Evolutionary conservation across 1,140 invertebrate genomes (phyloP).

Genomic region (Pygmarrhopalites habei): DNA sequence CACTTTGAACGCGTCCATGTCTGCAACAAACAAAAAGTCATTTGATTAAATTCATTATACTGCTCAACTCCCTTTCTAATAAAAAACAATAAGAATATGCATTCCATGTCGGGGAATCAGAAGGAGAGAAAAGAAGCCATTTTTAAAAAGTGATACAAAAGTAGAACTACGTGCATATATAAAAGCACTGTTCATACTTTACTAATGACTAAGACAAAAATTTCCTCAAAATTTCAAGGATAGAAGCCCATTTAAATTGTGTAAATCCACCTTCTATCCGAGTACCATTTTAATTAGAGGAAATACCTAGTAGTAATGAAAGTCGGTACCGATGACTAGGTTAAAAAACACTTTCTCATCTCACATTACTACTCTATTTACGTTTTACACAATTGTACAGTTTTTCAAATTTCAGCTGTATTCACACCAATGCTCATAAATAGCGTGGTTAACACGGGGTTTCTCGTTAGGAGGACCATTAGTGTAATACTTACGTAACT

Average conservation of each 20-base stretch:
- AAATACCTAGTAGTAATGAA: too few species aligned
- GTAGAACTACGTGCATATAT: not conserved
- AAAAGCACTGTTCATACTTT: not conserved
- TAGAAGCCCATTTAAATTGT: too few species aligned
- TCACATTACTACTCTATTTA: too few species aligned
- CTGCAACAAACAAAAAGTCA: conserved; percentile 51
- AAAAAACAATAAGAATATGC: not conserved
- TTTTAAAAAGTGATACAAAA: not conserved
- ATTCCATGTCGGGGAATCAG: not conserved
- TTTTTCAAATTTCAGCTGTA: too few species aligned
- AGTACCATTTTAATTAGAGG: too few species aligned
- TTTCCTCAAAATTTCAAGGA: not conserved
- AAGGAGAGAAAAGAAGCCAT: not conserved
- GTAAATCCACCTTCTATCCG: too few species aligned
- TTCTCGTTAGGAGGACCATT: too few species aligned
- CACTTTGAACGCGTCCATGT: conserved; percentile 93
- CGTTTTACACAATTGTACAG: too few species aligned
- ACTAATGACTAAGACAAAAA: not conserved
- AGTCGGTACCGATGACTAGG: too few species aligned
- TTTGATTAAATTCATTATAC: conserved; percentile 2
- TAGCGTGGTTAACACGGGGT: too few species aligned
- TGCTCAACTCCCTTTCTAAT: not conserved
- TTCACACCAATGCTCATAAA: too few species aligned
- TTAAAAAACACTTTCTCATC: not conserved
- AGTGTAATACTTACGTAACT: too few species aligned